phyloP scores from a whole-genome alignment of 2,888 invertebrate species.

The Amitus sp. region DNA sequence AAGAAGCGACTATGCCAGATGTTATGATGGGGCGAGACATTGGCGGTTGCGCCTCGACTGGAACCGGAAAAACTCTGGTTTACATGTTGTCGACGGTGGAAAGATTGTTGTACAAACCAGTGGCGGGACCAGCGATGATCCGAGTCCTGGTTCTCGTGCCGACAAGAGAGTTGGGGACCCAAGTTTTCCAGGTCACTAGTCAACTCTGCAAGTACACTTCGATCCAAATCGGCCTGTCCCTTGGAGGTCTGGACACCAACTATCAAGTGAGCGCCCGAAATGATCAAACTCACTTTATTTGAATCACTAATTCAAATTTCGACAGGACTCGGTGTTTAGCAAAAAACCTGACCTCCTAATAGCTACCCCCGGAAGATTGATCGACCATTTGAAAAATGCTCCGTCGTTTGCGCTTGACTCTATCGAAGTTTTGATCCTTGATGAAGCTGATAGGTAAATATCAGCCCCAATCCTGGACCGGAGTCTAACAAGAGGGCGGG shows the following conservation, averaged over 20 bases:
- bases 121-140: constrained; percentile 75
- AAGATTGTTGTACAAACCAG: constrained; percentile 87
- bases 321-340: constrained; percentile 80
- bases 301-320: neutral
- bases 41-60: constrained; percentile 98
- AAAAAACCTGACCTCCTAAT: constrained; percentile 96
- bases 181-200: constrained; percentile 94
- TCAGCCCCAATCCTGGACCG: too few species aligned
- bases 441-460: constrained; percentile 80
- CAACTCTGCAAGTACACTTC: constrained; percentile 89
- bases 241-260: constrained; percentile 89
- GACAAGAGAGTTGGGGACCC: constrained; percentile 96
- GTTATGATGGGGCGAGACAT: constrained; percentile 92
- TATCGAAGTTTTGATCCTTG: constrained; percentile 87
- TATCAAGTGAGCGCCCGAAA: constrained; percentile 61
- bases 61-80: constrained; percentile 97
- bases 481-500: too few species aligned
- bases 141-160: constrained; percentile 94
- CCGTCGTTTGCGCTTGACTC: constrained; percentile 90
- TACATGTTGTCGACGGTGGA: constrained; percentile 98
- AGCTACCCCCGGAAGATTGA: constrained; percentile 97
- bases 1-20: constrained; percentile 93
- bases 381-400: constrained; percentile 96
- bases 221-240: constrained; percentile 84
- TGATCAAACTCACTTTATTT: neutral